Conservation (phyloP, 1,140 invertebrate genomes). For the Drosophila suzukii region DNA sequence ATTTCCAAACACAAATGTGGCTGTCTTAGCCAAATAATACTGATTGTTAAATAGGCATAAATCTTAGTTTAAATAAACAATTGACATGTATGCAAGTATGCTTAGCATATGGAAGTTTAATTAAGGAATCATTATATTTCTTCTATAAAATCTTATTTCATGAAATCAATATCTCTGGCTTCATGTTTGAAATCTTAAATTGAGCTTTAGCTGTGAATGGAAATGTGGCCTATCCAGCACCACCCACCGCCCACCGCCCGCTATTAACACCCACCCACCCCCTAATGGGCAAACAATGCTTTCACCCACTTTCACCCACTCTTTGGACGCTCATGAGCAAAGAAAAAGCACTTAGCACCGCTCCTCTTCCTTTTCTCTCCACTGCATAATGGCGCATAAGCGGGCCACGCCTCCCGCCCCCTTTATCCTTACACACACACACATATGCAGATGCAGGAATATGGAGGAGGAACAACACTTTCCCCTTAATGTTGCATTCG, state of each 20-base stretch:
- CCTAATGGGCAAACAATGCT: conserved; percentile 63
- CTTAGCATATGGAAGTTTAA: background rate
- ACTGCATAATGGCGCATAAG: conserved; percentile 55
- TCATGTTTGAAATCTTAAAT: background rate
- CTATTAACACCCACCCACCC: background rate
- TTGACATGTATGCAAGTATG: background rate
- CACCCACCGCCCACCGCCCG: background rate
- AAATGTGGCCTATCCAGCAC: conserved; percentile 8
- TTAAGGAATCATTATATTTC: background rate
- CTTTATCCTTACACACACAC: conserved; percentile 5
- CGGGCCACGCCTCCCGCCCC: conserved; percentile 5
- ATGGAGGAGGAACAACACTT: conserved; percentile 48
- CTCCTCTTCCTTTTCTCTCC: conserved; percentile 2
- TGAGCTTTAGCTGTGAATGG: conserved; percentile 1
- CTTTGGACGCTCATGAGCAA: conserved; percentile 44
- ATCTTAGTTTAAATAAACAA: conserved; percentile 4
- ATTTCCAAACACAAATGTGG: background rate
- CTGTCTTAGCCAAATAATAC: background rate
- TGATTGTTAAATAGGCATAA: conserved; percentile 19
- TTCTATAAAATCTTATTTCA: background rate
- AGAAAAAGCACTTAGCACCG: conserved; percentile 72
- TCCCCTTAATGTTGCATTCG: conserved; percentile 63
- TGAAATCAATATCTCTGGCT: background rate
- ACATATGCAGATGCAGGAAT: conserved; percentile 3
- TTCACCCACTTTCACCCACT: background rate